Base-by-base conservation (phyloP, 2,888 invertebrate species). In the Mythimna lalbum region DNA sequence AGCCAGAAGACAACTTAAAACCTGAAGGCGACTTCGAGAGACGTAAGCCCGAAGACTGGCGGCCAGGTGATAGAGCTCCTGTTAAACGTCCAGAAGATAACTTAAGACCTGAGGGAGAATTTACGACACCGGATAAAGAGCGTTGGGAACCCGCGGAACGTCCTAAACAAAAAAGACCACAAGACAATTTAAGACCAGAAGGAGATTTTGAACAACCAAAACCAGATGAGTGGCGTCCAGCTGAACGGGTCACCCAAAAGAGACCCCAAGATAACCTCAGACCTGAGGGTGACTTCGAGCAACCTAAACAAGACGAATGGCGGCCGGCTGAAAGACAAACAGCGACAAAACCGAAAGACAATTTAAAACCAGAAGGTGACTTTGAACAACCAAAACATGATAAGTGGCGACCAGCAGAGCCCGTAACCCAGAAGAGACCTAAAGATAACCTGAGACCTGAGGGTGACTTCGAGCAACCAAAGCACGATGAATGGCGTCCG, bases 121-220 rank as follows among this genome's bases (percentile, higher is more conserved):
- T 96, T 82, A 94, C 94, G 59, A 92, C 91, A 47, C 96, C 96
- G 52, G 90, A 94, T 55, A 90, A 92, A 89, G 43, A 43, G 43
- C 43, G 43, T 17, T 96, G 93, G 91, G 84, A 82, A 56, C 96
- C 96, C 2, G 96, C 93, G 49, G 96, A 96, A 73, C 88, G 93
- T 72, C 93, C 91, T 6, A 84, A 84, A 63, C 92, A 88, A 93
- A 91, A 47, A 93, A 91, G 73, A 96, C 95, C 1, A 84, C 91
- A 72, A 53, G 97, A 97, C 81, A 97, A 97, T 86, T 88, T 97
- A 0, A 79, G 72, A 60, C 94, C 96, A 43, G 97, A 97, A 88
- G 97, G 96, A 7, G 95, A 94, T 0, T 96, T 96, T 82, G 89
- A 91, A 50, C 77, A 78, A 4, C 93, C 86, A 7, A 85, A 84